Conservation (phyloP, 2,888 invertebrate species). For the Beris morrisii region DNA sequence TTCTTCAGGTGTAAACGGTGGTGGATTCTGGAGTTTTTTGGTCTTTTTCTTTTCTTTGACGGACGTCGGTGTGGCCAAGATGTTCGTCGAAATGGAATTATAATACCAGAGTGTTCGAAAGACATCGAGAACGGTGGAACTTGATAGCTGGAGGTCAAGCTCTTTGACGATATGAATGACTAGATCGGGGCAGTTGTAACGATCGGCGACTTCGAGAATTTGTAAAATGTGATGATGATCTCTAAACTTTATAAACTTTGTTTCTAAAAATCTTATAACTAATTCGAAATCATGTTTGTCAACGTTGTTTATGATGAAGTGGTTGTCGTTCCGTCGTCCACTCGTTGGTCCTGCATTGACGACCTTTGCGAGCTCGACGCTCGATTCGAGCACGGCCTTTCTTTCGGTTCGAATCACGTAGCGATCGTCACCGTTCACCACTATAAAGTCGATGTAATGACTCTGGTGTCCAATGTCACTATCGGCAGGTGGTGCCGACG, state of each 20-base stretch:
- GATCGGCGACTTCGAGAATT: slow-evolving; percentile 54
- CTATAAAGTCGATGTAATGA: slow-evolving; percentile 54
- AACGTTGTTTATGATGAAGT: slow-evolving; percentile 54
- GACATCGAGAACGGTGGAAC: slow-evolving; percentile 54
- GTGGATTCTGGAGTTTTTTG: slow-evolving; percentile 42
- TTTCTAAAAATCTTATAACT: slow-evolving; percentile 54
- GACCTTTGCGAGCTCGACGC: slow-evolving; percentile 54
- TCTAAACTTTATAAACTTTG: slow-evolving; percentile 54
- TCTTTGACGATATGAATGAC: slow-evolving; percentile 55
- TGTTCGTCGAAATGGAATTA: slow-evolving; percentile 50
- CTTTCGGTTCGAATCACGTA: slow-evolving; percentile 55
- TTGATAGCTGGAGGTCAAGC: slow-evolving; percentile 53
- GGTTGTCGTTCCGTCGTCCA: slow-evolving; percentile 54
- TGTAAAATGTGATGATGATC: slow-evolving; percentile 55
- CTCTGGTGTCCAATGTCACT: slow-evolving; percentile 40
- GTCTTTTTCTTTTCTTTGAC: slow-evolving; percentile 36
- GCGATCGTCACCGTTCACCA: slow-evolving; percentile 55
- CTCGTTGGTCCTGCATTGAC: slow-evolving; percentile 52
- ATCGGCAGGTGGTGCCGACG: slow-evolving; percentile 53
- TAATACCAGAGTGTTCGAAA: slow-evolving; percentile 55
- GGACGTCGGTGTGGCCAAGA: slow-evolving; percentile 46
- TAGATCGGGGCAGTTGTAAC: slow-evolving; percentile 56
- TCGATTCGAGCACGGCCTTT: slow-evolving; percentile 52
- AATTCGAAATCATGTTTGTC: slow-evolving; percentile 54
- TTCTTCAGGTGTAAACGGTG: slow-evolving; percentile 55